Evolutionary conservation across 2,797 vertebrate genomes (phyloP).

Genomic region (Delichon dasypus): DNA sequence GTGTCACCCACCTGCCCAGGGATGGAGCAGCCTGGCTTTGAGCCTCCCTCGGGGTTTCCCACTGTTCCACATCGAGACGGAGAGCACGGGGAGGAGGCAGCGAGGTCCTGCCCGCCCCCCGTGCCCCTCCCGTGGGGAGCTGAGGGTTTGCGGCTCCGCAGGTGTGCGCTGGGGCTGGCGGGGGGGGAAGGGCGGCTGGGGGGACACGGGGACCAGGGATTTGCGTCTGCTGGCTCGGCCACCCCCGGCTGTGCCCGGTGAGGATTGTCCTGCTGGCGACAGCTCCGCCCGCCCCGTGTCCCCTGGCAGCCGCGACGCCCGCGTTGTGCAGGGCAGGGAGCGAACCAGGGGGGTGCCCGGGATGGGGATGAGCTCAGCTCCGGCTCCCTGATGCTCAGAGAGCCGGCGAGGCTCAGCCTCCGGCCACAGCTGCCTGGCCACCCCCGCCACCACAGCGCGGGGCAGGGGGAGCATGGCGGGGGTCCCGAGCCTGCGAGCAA

Average conservation of each 20-base stretch:
- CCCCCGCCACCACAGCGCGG: accelerated
- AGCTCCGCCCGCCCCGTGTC: accelerated
- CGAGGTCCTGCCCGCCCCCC: background rate
- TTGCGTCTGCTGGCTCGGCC: background rate
- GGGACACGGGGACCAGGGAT: accelerated
- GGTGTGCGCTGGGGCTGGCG: background rate
- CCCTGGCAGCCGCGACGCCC: background rate
- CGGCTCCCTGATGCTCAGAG: accelerated
- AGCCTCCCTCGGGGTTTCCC: background rate
- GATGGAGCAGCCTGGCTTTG: background rate
- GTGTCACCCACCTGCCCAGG: background rate
- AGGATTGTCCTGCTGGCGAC: background rate
- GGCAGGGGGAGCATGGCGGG: background rate
- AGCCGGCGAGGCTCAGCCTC: background rate
- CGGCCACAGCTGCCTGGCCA: background rate
- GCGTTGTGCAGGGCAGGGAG: accelerated
- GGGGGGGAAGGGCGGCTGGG: background rate
- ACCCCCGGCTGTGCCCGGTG: background rate
- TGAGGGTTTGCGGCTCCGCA: background rate
- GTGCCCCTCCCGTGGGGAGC: background rate
- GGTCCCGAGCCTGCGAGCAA: background rate
- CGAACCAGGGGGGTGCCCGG: background rate
- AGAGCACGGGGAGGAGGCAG: accelerated
- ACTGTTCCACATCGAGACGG: accelerated
- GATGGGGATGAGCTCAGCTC: background rate